A percentile compares a stretch with the other conserved stretches of the same genome.
Evolutionary conservation across 2,888 invertebrate species (phyloP).

Genomic region (Agrochola circellaris): DNA sequence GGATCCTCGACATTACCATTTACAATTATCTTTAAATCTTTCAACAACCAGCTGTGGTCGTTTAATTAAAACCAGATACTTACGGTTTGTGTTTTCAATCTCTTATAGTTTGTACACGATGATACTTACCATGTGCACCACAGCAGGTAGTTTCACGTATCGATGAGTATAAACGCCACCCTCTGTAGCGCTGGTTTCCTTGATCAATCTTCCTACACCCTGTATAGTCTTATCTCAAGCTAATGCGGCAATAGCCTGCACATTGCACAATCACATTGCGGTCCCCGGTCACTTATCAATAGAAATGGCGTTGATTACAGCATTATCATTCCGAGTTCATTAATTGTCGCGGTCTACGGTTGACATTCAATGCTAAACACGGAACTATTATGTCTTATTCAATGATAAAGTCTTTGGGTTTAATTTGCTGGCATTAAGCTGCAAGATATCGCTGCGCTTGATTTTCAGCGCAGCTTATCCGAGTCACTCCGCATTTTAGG

Average conservation of each 20-base stretch:
- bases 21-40: constrained; percentile 50
- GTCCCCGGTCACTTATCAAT: neutral
- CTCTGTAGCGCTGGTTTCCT: neutral
- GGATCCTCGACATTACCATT: constrained; percentile 35
- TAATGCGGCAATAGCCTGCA: neutral
- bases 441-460: neutral
- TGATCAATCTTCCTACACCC: neutral
- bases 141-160: neutral
- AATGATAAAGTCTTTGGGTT: neutral
- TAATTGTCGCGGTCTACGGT: constrained; percentile 21
- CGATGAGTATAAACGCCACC: no score
- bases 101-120: no score
- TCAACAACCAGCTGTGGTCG: constrained; percentile 11
- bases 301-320: constrained; percentile 21
- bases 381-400: neutral
- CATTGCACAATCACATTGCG: constrained; percentile 13
- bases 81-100: no score
- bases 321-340: constrained; percentile 31
- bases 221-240: neutral
- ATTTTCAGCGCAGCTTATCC: neutral
- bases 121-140: neutral
- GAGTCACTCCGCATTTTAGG: no score
- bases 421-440: neutral
- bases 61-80: constrained; percentile 48
- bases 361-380: constrained; percentile 8